A percentile compares a stretch with the other conserved stretches of the same genome.
These are phyloP conservation scores for Leuciscus waleckii DNA, from an alignment of 2,797 vertebrate genomes.

Conservation along the genomic window DNA sequence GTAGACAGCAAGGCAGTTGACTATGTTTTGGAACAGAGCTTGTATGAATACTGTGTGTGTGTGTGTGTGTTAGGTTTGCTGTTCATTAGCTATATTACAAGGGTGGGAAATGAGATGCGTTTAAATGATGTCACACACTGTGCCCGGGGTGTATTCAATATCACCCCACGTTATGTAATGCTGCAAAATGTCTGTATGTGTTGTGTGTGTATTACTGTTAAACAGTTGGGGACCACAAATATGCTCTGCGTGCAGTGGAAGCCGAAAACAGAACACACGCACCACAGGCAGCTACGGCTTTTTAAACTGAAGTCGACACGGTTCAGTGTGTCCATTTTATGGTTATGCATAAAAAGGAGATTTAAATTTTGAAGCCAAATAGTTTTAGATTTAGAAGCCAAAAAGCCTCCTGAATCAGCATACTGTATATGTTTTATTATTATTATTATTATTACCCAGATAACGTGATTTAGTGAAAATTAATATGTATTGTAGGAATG, in stretches of 20 bases:
- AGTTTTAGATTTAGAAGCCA: not conserved
- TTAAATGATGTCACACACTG: constrained; percentile 48
- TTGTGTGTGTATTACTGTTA: constrained; percentile 25
- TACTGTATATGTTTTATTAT: not conserved
- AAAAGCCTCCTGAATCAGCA: constrained; percentile 17
- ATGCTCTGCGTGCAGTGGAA: constrained; percentile 27
- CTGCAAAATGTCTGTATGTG: constrained; percentile 25
- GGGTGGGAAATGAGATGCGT: constrained; percentile 31
- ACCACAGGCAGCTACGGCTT: constrained; percentile 18
- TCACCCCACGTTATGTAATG: constrained; percentile 34
- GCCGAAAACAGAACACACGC: not conserved
- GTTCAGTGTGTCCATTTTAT: constrained; percentile 10
- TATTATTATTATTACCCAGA: not conserved
- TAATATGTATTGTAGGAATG: too few species aligned
- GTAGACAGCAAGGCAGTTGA: not conserved
- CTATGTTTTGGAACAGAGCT: not conserved
- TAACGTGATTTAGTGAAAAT: not conserved
- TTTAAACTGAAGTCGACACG: constrained; percentile 27
- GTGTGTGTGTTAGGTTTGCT: constrained; percentile 8
- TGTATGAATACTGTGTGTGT: not conserved
- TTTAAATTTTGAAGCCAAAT: not conserved
- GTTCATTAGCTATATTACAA: constrained; percentile 40
- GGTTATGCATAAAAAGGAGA: not conserved
- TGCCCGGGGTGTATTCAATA: constrained; percentile 43
- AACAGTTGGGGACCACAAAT: constrained; percentile 40